Percentiles rank a stretch among this genome's conserved stretches.
phyloP scores from a whole-genome alignment of 2,113 vertebrate species.

The Pithys albifrons region DNA sequence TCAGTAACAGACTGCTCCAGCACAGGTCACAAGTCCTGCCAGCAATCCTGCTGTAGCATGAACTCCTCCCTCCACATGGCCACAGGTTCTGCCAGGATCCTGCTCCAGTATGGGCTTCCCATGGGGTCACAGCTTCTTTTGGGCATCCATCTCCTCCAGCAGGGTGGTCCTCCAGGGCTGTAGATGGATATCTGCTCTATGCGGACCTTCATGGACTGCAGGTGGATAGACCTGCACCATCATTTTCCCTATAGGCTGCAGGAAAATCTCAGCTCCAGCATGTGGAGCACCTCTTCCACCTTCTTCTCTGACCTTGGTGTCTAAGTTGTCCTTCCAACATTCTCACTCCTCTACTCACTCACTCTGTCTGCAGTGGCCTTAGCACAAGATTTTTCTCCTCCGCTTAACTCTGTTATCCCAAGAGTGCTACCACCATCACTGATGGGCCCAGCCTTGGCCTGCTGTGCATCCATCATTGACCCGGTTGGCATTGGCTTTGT shows the following conservation, averaged over 20 bases:
- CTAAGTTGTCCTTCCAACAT: background rate
- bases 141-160: background rate
- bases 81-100: background rate
- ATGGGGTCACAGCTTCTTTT: background rate
- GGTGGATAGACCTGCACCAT: background rate
- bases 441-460: background rate
- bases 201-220: background rate
- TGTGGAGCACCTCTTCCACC: background rate
- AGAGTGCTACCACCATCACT: background rate
- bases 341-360: background rate
- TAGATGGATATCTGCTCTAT: background rate
- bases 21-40: background rate
- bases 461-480: fast-evolving
- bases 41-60: background rate
- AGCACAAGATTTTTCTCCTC: background rate
- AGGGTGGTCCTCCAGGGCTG: background rate
- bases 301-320: too few relatives aligned
- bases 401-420: background rate
- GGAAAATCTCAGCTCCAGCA: background rate
- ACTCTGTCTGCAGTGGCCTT: background rate
- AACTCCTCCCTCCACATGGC: fast-evolving
- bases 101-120: background rate
- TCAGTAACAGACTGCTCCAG: background rate
- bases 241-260: background rate
- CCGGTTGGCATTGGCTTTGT: background rate